Evolutionary conservation across 2,888 invertebrate species (phyloP).

Genomic region (Ommatoiulus sabulosus): DNA sequence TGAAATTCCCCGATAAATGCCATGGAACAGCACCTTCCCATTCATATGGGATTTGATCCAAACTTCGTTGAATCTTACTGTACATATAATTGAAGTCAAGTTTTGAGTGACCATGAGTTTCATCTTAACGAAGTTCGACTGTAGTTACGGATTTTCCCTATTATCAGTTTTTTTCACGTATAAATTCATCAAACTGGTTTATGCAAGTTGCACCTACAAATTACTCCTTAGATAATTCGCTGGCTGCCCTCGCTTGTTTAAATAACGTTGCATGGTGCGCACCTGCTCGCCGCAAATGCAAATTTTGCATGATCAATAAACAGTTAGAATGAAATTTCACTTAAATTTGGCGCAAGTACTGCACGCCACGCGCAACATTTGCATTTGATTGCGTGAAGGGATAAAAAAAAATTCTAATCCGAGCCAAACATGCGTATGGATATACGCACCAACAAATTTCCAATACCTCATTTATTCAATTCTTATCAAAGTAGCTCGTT

Average conservation of each 20-base stretch:
- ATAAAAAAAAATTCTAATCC: neutral
- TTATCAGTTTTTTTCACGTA: neutral
- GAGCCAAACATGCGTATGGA: neutral
- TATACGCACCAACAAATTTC: neutral
- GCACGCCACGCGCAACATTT: neutral
- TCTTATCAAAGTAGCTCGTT: neutral
- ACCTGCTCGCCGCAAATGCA: neutral
- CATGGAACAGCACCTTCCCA: too few relatives aligned
- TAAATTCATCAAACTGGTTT: neutral
- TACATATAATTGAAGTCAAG: neutral
- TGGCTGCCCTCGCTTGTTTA: too few relatives aligned
- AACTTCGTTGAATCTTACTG: neutral
- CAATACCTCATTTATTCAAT: slow-evolving; percentile 1
- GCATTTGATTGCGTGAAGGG: neutral
- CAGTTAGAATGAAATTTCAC: neutral
- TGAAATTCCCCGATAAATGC: too few relatives aligned
- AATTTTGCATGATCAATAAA: neutral
- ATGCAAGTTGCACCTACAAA: neutral
- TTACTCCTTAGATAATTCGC: neutral
- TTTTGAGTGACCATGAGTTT: neutral
- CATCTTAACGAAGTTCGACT: too few relatives aligned
- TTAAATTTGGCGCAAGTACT: neutral
- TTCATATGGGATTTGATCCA: too few relatives aligned
- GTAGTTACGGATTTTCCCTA: neutral
- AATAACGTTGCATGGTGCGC: neutral